Base-by-base conservation (phyloP, 2,113 vertebrate species). In the Anhinga anhinga region DNA sequence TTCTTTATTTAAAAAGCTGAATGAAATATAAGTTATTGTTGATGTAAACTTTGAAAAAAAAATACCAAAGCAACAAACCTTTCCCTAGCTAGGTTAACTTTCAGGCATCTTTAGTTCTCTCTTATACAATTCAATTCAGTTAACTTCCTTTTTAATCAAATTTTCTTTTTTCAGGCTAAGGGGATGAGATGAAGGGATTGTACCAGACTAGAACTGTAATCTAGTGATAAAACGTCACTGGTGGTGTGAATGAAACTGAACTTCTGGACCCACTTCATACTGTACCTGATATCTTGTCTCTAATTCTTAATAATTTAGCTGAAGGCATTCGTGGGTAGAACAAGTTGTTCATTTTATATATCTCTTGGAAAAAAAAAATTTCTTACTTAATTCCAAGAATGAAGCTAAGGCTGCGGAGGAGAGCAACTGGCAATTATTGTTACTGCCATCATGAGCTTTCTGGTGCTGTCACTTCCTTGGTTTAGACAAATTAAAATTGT, bases 191-290 rank as follows among this genome's bases (percentile, higher is more conserved):
- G 63, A 92, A 90, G 88, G 79, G 85, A 86, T 88, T 94, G 34
- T 90, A 90, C 76, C 32, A 94, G 55, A 93, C 92, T 86, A 86
- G 88, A 93, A 81, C 55, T 67, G 20, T 93, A 94, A 93, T 88
- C 66, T 81, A 50, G 45, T 71, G 50, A 78, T 95, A 90, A 71
- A 95, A 88, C 45, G 42, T 90, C 0, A 1, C 42, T 1, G 4
- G 25, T 4, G 1, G 58, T 62, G 18, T 70, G 73, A 83, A 42
- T 94, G 67, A 82, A 93, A 77, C 26, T 62, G 50, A 90, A 80
- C 25, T 69, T 94, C 40, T 85, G 40, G 61, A 52, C 32, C 7
- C 21, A n/a, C 36, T 94, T 90, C 22, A 49, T 71, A 30, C 16
- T 58, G 32, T 61, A 45, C 17, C 56, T 84, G 16, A 58, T 78